phyloP scores from a whole-genome alignment of 2,888 invertebrate species.

The Pristionchus entomophagus region DNA sequence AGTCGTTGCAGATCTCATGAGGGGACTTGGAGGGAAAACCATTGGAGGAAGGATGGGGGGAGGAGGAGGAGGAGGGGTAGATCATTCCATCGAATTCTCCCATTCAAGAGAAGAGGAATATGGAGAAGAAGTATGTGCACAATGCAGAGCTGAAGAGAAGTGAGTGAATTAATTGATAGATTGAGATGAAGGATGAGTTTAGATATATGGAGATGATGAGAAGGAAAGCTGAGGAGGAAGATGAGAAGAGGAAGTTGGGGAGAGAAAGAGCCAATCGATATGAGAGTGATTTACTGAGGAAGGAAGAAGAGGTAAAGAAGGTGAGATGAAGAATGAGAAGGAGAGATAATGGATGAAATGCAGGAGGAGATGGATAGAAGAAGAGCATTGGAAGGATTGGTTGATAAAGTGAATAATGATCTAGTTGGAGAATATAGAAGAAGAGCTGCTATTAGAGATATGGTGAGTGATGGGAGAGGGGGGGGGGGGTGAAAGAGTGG shows the following conservation, averaged over 20 bases:
- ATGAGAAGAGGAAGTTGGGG: not conserved
- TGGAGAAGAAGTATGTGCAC: conserved; percentile 62
- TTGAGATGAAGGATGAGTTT: not conserved
- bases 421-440: conserved; percentile 55
- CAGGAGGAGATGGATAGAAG: conserved; percentile 54
- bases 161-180: conserved; percentile 52
- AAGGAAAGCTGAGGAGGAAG: conserved; percentile 48
- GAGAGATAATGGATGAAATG: not conserved
- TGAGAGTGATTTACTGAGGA: conserved; percentile 37
- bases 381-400: conserved; percentile 56
- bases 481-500: not conserved
- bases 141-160: conserved; percentile 63
- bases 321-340: not conserved
- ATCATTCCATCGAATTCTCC: not conserved
- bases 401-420: conserved; percentile 63
- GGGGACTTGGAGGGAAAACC: not conserved
- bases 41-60: not conserved
- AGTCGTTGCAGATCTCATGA: not conserved
- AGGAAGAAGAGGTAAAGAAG: conserved; percentile 40
- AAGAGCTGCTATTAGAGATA: conserved; percentile 50
- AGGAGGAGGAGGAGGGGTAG: not conserved
- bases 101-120: conserved; percentile 25
- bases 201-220: conserved; percentile 55
- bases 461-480: not conserved
- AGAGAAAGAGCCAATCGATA: conserved; percentile 39